These are phyloP conservation scores for Hydrochoerus hydrochaeris DNA, from an alignment of 2,113 vertebrate genomes.

Conservation along the genomic window DNA sequence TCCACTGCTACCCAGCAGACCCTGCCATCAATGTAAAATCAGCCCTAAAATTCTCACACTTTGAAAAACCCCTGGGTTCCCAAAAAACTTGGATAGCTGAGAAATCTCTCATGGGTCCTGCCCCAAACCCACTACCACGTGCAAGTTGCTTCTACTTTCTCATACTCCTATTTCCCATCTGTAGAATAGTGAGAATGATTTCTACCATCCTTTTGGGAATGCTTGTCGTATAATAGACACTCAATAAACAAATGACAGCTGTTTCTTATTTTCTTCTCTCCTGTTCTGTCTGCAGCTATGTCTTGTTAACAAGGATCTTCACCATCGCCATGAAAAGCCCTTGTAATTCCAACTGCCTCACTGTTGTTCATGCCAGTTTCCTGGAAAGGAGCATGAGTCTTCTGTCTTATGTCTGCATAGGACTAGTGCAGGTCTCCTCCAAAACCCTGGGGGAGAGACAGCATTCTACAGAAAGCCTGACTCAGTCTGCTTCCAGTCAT, in stretches of 20 bases:
- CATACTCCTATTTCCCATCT: neutral
- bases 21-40: neutral
- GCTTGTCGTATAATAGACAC: neutral
- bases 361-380: neutral
- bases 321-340: neutral
- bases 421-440: neutral
- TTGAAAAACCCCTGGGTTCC: neutral
- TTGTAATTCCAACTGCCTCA: neutral
- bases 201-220: neutral
- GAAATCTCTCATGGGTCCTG: neutral
- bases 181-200: neutral
- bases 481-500: neutral
- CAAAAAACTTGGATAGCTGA: rapidly evolving
- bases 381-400: neutral
- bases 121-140: neutral
- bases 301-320: neutral
- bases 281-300: neutral
- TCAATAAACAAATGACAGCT: conserved; percentile 25
- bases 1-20: neutral
- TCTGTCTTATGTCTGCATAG: neutral
- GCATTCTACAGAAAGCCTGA: neutral
- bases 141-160: neutral
- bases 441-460: neutral
- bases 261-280: neutral
- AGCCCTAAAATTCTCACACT: neutral